Evolutionary conservation across 2,888 invertebrate genomes (phyloP), one percentile per base, ranked within the genome.

Genomic region (Spodoptera littoralis): DNA sequence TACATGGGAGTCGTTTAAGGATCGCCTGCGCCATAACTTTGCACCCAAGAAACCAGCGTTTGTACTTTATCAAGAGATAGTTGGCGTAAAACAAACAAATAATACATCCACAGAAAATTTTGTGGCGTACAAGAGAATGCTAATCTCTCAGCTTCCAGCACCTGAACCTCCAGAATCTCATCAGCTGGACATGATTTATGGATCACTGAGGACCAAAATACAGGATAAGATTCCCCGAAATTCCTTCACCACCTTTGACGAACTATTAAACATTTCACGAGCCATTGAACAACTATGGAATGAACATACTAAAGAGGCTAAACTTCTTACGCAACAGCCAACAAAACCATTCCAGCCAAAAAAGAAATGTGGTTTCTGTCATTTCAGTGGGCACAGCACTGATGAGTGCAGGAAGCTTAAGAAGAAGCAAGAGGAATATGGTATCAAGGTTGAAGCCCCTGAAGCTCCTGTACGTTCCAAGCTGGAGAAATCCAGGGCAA

Each of bases 141-240:
- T 61, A 0, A 50, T 55, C 11, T 12, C 54, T 11, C 18, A 24
- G 12, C 30, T 68, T 46, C 60, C 64, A 1, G 36, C 47, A 24
- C 51, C 64, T 0, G 46, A 41, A 22, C 45, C 54, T 5, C 45
- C 61, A 2, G 61, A 61, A 49, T 36, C 58, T 5, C 58, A 66
- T n/a, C 61, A 66, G 11, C 11, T 69, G 0, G 49, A 58, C 5
- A 52, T 65, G 52, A 11, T 52, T 3, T 65, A 60, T 11, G 66
- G 61, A 0, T 58, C 22, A 11, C n/a, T 62, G 13, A 24, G 41
- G 4, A 8, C 18, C 0, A 11, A 51, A 1, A 56, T 62, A 49
- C 11, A 44, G 1, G 30, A 36, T 2, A 55, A 47, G 4, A 48
- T 65, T 11, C 48, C 60, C 0, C 52, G 56, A 18, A 51, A 43